Evolutionary conservation across 2,888 invertebrate genomes (phyloP), one percentile per base, ranked within the genome.

Genomic region (Dascillus cervinus): DNA sequence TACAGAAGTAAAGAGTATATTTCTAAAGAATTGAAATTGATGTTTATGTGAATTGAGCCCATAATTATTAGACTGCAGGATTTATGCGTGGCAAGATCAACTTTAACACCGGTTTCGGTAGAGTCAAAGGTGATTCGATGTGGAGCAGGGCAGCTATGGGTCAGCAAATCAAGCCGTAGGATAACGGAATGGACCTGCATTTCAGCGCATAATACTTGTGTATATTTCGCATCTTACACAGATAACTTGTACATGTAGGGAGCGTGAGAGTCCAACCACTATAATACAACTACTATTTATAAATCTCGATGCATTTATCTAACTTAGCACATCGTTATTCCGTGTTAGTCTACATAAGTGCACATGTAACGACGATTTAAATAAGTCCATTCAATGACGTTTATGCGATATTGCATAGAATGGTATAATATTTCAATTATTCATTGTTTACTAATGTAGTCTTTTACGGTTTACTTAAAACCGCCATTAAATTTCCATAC

Each of bases 381-480:
- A 46, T 43, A 49, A 40, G 36, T 37, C 35, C 34, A 25, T 13
- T 24, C 26, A 19, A 28, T 46, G 47, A 44, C 49, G 39, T 44
- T 46, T 43, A 46, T 43, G 41, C 45, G 39, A 37, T 44, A 34
- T 30, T 40, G 45, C 39, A 42, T 41, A 38, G 37, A 46, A 47
- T 44, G 39, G 37, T 22, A 39, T 39, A 40, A 51, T 46, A 52
- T 49, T 52, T 52, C 47, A 52, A 50, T 52, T 49, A 50, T 52
- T 49, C 49, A 50, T 50, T 51, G 51, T 51, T 49, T 51, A 47
- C 47, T 48, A 49, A 47, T 49, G 51, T 26, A 34, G 20, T 28
- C 24, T 34, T n/a, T n/a, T n/a, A n/a, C n/a, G n/a, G n/a, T n/a
- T n/a, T n/a, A n/a, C n/a, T n/a, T n/a, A n/a, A n/a, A n/a, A n/a